Evolutionary conservation across 2,888 invertebrate species (phyloP), one percentile per base, ranked within the genome.

Genomic region (Caenorhabditis sp.): DNA sequence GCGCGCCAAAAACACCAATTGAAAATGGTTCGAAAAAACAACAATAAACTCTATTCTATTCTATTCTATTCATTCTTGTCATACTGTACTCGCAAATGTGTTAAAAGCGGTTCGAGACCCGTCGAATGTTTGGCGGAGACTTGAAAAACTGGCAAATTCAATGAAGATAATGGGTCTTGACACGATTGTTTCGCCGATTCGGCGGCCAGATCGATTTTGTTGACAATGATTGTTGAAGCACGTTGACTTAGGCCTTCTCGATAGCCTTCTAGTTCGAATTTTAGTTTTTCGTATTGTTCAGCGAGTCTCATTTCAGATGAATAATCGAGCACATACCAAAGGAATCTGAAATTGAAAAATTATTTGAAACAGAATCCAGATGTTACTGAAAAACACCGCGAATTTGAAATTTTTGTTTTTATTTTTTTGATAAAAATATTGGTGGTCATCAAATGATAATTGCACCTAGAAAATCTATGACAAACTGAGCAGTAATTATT

Each of bases 201-300:
- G 0, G 50, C 26, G 27, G 63, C 72, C 27, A 86, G 64, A 60
- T 86, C 86, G 27, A 83, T 83, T 67, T 86, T 86, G 59, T 86
- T 86, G 38, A 86, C 63, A 4, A 85, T 73, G 58, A 86, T 69
- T 10, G 84, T 81, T 1, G 77, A 56, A 1, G 80, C 73, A 36
- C 83, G 70, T 36, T 67, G 31, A 21, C 78, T 69, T 36, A 85
- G 60, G 3, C 78, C 82, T 14, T 63, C 65, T 43, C 78, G 67
- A 66, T 85, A 85, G 3, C 70, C 65, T 63, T 76, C 75, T 14
- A 84, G 63, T 64, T 85, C 85, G 14, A 69, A 52, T 76, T 90
- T 90, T 20, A 93, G 88, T 0, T 90, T 90, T 25, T 92, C 89
- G 63, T 94, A 91, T 83, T 95, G 93, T 0, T 89, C 67, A 8